These are phyloP conservation scores for Eumacrocentrus americanus DNA, from an alignment of 2,888 invertebrate species.

Conservation along the genomic window DNA sequence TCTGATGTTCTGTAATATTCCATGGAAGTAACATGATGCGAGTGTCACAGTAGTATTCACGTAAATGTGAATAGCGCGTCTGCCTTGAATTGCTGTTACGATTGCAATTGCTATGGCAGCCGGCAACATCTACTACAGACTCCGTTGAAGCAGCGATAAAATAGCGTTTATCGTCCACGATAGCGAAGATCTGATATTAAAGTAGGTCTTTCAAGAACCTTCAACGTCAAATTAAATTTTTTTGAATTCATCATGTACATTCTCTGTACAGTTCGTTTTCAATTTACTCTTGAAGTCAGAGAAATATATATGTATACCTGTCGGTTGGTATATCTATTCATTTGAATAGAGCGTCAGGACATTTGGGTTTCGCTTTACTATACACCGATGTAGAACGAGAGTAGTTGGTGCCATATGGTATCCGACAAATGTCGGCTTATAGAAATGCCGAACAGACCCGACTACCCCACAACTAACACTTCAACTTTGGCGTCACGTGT, in stretches of 20 bases:
- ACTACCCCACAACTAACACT: not conserved
- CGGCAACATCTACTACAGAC: not conserved
- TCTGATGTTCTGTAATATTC: too few relatives aligned
- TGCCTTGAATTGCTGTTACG: not conserved
- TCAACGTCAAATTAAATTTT: too few relatives aligned
- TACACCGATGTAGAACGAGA: not conserved
- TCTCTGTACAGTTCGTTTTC: too few relatives aligned
- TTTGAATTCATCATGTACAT: too few relatives aligned
- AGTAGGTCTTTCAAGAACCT: too few relatives aligned
- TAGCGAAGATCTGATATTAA: too few relatives aligned
- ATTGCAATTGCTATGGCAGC: not conserved
- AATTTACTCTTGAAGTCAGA: too few relatives aligned
- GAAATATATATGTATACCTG: too few relatives aligned
- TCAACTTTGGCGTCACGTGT: slow-evolving; percentile 10
- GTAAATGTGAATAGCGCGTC: not conserved
- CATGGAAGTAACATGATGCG: not conserved
- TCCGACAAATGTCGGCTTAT: slow-evolving; percentile 19
- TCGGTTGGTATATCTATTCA: not conserved
- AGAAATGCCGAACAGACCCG: slow-evolving; percentile 15
- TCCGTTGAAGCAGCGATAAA: not conserved
- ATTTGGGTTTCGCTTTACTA: not conserved
- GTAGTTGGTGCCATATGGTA: slow-evolving; percentile 11
- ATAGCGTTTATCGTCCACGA: not conserved
- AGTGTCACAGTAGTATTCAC: not conserved
- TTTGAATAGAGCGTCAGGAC: not conserved